These are phyloP conservation scores for Tubulanus polymorphus DNA, from an alignment of 2,888 invertebrate species.

Conservation along the genomic window DNA sequence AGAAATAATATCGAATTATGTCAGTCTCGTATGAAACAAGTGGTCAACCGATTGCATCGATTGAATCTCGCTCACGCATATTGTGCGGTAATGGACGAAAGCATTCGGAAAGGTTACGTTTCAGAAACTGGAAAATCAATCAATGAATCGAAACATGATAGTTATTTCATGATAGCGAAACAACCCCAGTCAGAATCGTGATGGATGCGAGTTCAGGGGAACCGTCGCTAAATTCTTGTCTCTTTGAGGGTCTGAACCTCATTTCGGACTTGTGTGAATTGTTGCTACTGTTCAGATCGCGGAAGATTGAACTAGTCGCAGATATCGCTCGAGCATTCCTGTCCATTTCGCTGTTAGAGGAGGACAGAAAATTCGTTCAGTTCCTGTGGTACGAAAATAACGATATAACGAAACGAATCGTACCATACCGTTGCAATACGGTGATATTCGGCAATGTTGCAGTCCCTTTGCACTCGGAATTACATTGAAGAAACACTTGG, in stretches of 20 bases:
- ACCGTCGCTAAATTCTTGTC: not conserved
- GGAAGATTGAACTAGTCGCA: not conserved
- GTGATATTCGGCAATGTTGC: slow-evolving; percentile 14
- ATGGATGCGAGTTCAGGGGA: not conserved
- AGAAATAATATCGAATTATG: not conserved
- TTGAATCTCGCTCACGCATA: not conserved
- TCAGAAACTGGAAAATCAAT: not conserved
- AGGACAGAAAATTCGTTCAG: not conserved
- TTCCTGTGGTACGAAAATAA: not conserved
- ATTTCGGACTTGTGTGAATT: not conserved
- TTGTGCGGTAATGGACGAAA: not conserved
- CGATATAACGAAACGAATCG: not conserved
- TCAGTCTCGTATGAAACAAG: not conserved
- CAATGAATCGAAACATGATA: not conserved
- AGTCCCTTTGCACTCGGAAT: not conserved
- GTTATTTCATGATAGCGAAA: not conserved
- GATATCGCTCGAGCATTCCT: not conserved
- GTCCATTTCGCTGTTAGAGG: not conserved
- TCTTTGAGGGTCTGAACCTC: not conserved
- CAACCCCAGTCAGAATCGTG: not conserved
- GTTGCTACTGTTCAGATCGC: not conserved
- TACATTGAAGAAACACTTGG: not conserved
- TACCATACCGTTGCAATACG: slow-evolving; percentile 9
- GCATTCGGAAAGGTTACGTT: not conserved
- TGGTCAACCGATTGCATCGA: not conserved